These are phyloP conservation scores for Cryptocephalus moraei DNA, from an alignment of 2,888 invertebrate genomes.

Conservation along the genomic window DNA sequence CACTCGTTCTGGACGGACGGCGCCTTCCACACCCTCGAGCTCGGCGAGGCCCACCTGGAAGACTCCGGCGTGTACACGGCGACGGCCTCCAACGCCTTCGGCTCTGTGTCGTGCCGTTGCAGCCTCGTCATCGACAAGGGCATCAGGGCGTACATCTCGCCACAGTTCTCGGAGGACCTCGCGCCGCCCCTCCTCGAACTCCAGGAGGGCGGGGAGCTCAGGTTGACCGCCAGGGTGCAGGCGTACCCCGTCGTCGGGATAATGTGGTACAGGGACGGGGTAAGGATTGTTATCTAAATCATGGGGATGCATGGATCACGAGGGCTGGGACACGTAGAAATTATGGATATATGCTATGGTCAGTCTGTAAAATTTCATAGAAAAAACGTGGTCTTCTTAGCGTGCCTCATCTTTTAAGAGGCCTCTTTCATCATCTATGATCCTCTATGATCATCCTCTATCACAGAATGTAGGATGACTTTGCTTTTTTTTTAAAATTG, in stretches of 20 bases:
- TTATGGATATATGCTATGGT: too few relatives aligned
- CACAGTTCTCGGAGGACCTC: constrained; percentile 62
- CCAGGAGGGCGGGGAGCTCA: constrained; percentile 47
- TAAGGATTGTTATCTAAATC: too few relatives aligned
- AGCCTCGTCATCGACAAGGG: constrained; percentile 72
- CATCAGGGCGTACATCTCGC: constrained; percentile 69
- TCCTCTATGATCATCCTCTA: too few relatives aligned
- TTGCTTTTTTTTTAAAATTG: too few relatives aligned
- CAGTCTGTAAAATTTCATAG: too few relatives aligned
- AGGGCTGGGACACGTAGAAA: too few relatives aligned
- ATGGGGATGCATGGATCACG: too few relatives aligned
- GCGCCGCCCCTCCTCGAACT: constrained; percentile 51
- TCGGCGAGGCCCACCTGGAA: constrained; percentile 63
- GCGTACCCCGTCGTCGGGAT: constrained; percentile 70
- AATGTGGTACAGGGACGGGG: constrained; percentile 65
- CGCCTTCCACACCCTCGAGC: constrained; percentile 73
- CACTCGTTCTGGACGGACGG: constrained; percentile 58
- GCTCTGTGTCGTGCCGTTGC: constrained; percentile 72
- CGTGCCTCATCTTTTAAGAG: too few relatives aligned
- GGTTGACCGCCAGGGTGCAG: constrained; percentile 42
- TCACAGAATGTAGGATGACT: too few relatives aligned
- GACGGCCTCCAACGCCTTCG: constrained; percentile 67
- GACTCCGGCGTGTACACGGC: constrained; percentile 75
- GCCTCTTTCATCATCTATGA: too few relatives aligned
- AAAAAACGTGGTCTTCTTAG: too few relatives aligned